Conservation (phyloP, 2,797 vertebrate genomes). For the Phoebastria nigripes region DNA sequence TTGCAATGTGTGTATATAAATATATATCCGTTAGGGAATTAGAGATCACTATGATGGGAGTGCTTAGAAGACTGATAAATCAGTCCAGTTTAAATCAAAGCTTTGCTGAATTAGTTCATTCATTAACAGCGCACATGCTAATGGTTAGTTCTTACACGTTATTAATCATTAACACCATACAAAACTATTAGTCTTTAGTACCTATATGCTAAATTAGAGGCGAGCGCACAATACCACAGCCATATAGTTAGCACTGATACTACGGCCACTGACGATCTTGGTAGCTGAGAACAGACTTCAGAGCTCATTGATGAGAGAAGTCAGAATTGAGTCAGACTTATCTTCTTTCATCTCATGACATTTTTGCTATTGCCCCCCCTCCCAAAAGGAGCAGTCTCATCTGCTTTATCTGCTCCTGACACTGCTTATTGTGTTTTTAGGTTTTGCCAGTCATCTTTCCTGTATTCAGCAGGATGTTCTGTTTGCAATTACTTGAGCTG, state of each 20-base stretch:
- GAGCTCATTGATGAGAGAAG: not conserved
- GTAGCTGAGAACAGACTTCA: not conserved
- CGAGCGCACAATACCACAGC: not conserved
- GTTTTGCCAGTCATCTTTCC: not conserved
- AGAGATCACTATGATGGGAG: not conserved
- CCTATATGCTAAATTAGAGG: not conserved
- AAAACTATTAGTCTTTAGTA: not conserved
- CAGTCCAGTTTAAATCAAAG: not conserved
- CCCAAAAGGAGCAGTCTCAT: not conserved
- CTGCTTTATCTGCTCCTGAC: not conserved
- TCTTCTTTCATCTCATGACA: not conserved
- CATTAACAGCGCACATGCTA: not conserved
- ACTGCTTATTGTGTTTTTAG: not conserved
- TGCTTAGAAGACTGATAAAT: not conserved
- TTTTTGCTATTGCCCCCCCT: not conserved
- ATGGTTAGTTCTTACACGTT: not conserved
- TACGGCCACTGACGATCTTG: rapidly evolving
- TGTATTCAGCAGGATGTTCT: not conserved
- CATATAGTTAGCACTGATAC: too few species aligned
- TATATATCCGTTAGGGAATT: not conserved
- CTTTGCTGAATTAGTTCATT: not conserved
- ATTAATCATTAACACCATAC: not conserved
- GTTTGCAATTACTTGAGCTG: not conserved
- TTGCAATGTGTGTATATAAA: not conserved
- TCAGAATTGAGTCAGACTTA: not conserved